phyloP scores from a whole-genome alignment of 1,140 invertebrate species.

The Microplitis mediator region DNA sequence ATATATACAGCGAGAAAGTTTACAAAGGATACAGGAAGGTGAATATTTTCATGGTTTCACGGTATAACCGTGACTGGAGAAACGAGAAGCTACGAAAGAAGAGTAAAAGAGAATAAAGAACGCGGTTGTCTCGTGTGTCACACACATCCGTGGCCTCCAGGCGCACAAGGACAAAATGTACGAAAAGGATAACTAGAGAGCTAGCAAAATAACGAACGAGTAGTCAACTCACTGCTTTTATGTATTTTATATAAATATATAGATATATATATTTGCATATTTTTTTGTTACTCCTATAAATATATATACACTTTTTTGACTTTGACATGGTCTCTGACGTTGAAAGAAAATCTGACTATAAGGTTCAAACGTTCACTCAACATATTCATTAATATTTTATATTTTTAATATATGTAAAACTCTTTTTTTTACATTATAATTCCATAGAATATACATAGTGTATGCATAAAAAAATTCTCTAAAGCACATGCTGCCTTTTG shows the following conservation, averaged over 20 bases:
- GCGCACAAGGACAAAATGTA: neutral
- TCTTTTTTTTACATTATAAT: neutral
- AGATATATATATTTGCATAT: too few species aligned
- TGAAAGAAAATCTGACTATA: too few species aligned
- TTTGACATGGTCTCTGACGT: too few species aligned
- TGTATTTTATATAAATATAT: too few species aligned
- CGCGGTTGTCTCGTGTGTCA: slow-evolving; percentile 3
- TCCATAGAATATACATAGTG: neutral
- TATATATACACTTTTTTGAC: too few species aligned
- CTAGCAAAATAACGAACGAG: neutral
- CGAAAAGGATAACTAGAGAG: neutral
- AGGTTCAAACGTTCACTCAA: neutral
- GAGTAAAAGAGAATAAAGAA: neutral
- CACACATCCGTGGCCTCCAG: neutral
- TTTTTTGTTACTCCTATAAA: too few species aligned
- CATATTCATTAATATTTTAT: neutral
- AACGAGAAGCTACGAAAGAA: neutral
- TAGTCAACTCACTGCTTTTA: too few species aligned
- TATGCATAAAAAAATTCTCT: neutral
- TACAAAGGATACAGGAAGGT: too few species aligned
- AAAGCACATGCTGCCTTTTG: neutral
- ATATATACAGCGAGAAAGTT: too few species aligned
- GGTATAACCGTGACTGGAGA: neutral
- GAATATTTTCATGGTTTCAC: slow-evolving; percentile 5
- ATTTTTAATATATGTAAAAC: neutral